Percentiles rank a stretch among this genome's conserved stretches.
Conservation (phyloP, 2,113 vertebrate species). For the Rhizomys pruinosus region DNA sequence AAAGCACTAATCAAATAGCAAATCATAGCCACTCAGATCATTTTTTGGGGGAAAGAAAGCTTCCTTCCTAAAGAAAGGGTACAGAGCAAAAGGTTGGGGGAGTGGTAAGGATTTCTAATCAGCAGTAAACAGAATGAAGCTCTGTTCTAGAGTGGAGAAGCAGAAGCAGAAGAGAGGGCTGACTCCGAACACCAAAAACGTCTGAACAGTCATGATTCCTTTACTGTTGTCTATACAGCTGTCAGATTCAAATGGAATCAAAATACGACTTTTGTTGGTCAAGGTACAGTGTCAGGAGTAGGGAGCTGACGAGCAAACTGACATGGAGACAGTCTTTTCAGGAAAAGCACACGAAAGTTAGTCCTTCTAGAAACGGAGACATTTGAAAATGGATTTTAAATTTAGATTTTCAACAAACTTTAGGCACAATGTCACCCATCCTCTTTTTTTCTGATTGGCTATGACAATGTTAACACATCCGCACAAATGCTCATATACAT, state of each 20-base stretch:
- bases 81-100: neutral
- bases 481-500: neutral
- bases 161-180: neutral
- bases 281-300: neutral
- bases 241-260: neutral
- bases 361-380: neutral
- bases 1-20: neutral
- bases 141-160: neutral
- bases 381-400: conserved; percentile 36
- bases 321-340: neutral
- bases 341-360: neutral
- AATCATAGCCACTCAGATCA: neutral
- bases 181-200: neutral
- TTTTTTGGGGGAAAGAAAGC: neutral
- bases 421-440: neutral
- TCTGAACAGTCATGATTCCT: neutral
- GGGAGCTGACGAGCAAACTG: neutral
- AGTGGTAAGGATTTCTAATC: neutral
- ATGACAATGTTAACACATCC: neutral
- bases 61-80: neutral
- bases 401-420: neutral
- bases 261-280: neutral
- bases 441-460: neutral
- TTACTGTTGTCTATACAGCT: neutral
- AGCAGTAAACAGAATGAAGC: neutral